Base-by-base conservation (phyloP, 2,797 vertebrate species). In the Crax fasciolata region DNA sequence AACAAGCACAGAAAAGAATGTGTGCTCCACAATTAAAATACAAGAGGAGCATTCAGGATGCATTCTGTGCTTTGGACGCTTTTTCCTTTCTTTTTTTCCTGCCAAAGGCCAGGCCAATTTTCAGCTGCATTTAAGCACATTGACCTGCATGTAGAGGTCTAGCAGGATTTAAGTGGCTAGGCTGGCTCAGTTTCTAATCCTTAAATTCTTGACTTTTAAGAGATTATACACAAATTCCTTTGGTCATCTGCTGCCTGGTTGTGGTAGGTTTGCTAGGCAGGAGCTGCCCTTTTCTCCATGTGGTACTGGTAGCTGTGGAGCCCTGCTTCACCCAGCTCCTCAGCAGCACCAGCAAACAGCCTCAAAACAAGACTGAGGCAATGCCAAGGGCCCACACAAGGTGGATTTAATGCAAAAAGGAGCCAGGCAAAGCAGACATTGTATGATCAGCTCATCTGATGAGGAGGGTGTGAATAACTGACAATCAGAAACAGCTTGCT, bases 301-400 rank as follows among this genome's bases (percentile, higher is more conserved):
- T 20, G 24, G 28, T 11, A 18, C 65, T 54, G 35, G 46, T 63
- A 75, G 4, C 1, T 70, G 28, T 11, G 48, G 48, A 67, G 54
- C 55, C 25, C 62, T 89, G n/a, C 55, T 55, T 48, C 38, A 18
- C 11, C 3, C 44, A n/a, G 30, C 19, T 90, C 28, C 25, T 62
- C 28, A 18, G 46, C 14, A 46, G 19, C 25, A 66, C 32, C 38
- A 57, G 28, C 19, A 67, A 43, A 20, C 21, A 78, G 63, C 55
- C 70, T n/a, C 39, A 49, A 46, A 79, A 38, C 46, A 57, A 66
- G 83, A 41, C 2, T 48, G 43, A 49, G 70, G 25, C 1, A 0
- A 28, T 27, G 28, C 30, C 32, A 41, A 67, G 44, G 27, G 30
- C 16, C 10, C 0, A 0, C 4, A n/a, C 27, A 38, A 30, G 11